Conservation (phyloP, 2,888 invertebrate species). For the Chirona hameri region DNA sequence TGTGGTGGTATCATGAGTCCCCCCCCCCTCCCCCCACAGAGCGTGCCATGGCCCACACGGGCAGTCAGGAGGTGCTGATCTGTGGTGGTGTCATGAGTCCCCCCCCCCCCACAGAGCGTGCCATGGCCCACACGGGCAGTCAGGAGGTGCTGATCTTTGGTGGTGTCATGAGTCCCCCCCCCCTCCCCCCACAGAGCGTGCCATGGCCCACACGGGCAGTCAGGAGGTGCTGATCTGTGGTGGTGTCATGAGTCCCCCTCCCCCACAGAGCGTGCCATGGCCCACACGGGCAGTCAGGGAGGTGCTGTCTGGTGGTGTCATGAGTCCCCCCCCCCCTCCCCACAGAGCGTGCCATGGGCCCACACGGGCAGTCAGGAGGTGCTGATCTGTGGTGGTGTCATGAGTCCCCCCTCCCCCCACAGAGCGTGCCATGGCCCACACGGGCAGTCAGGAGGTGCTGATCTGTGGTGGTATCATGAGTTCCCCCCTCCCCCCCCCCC, state of each 20-base stretch:
- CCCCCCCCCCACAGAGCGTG: neutral
- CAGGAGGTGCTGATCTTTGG: constrained; percentile 67
- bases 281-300: no score
- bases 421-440: constrained; percentile 97
- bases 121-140: no score
- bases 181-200: no score
- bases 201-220: no score
- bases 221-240: no score
- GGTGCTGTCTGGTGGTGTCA: constrained; percentile 40
- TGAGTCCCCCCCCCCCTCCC: constrained; percentile 46
- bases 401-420: neutral
- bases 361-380: constrained; percentile 92
- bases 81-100: no score
- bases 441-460: constrained; percentile 85
- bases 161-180: constrained; percentile 61
- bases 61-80: no score
- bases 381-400: constrained; percentile 92
- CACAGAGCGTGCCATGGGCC: constrained; percentile 89
- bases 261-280: no score
- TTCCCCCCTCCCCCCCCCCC: neutral
- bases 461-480: constrained; percentile 85
- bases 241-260: no score
- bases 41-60: no score
- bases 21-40: no score
- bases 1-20: no score